These are phyloP conservation scores for Anolis apletophallus DNA, from an alignment of 2,797 vertebrate species.

Conservation along the genomic window DNA sequence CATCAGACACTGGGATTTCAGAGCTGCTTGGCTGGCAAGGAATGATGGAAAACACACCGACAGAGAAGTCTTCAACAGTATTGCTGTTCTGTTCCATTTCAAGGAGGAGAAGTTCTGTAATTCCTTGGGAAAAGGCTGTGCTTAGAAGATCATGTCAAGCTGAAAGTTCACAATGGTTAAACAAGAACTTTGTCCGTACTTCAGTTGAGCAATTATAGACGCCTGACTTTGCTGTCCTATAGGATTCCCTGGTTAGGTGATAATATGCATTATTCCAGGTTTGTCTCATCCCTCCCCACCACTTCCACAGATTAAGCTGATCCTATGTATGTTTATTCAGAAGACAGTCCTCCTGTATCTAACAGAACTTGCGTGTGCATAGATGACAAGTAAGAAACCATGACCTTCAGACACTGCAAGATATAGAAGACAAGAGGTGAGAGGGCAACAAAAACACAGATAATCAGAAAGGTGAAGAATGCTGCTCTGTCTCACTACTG, in stretches of 20 bases:
- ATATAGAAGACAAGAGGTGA: not conserved
- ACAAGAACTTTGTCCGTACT: constrained; percentile 64
- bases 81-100: constrained; percentile 72
- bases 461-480: too few species aligned
- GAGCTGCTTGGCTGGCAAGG: constrained; percentile 69
- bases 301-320: not conserved
- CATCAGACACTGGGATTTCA: constrained; percentile 76
- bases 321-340: not conserved
- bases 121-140: constrained; percentile 33
- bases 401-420: not conserved
- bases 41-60: constrained; percentile 75
- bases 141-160: constrained; percentile 51
- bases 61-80: constrained; percentile 70
- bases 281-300: not conserved
- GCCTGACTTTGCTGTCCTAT: constrained; percentile 6
- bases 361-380: not conserved
- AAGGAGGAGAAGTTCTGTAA: not conserved
- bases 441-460: not conserved
- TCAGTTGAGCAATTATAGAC: not conserved
- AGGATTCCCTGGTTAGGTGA: not conserved
- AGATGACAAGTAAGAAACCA: constrained; percentile 1
- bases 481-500: too few species aligned
- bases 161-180: constrained; percentile 68
- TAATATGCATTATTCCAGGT: not conserved
- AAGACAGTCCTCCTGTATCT: not conserved